Evolutionary conservation across 2,888 invertebrate species (phyloP).

Genomic region (Alentia gelatinosa): DNA sequence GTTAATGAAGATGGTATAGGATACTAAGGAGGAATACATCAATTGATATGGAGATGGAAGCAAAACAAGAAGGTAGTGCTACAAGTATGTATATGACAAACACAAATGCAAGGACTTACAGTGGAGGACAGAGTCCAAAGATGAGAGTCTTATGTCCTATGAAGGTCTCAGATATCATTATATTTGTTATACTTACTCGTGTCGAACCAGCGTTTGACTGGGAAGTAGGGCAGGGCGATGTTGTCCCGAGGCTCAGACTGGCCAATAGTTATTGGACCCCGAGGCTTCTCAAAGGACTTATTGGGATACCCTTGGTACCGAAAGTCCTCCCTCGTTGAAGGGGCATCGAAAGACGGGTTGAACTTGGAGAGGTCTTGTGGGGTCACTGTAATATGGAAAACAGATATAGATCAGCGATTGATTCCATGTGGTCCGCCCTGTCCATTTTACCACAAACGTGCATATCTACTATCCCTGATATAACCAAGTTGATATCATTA

Average conservation of each 20-base stretch:
- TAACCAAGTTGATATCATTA: too few species aligned
- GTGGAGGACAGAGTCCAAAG: too few species aligned
- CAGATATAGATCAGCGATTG: too few species aligned
- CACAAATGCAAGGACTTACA: too few species aligned
- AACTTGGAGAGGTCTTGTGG: conserved; percentile 25
- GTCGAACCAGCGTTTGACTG: conserved; percentile 5
- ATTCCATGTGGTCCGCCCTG: too few species aligned
- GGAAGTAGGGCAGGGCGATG: not conserved
- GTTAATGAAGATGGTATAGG: not conserved
- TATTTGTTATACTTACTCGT: not conserved
- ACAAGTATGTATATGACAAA: too few species aligned
- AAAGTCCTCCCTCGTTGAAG: not conserved
- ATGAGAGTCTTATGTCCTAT: too few species aligned
- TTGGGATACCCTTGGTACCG: conserved; percentile 52
- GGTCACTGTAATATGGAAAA: conserved; percentile 51
- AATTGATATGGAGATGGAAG: not conserved
- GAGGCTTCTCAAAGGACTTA: conserved; percentile 48
- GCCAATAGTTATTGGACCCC: not conserved
- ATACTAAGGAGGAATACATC: not conserved
- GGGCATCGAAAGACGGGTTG: not conserved
- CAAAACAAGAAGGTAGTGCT: too few species aligned
- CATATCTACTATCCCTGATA: too few species aligned
- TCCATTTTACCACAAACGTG: too few species aligned
- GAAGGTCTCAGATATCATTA: too few species aligned
- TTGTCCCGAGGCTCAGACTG: not conserved